Evolutionary conservation across 2,888 invertebrate species (phyloP).

Genomic region (Sialis fuliginosa): DNA sequence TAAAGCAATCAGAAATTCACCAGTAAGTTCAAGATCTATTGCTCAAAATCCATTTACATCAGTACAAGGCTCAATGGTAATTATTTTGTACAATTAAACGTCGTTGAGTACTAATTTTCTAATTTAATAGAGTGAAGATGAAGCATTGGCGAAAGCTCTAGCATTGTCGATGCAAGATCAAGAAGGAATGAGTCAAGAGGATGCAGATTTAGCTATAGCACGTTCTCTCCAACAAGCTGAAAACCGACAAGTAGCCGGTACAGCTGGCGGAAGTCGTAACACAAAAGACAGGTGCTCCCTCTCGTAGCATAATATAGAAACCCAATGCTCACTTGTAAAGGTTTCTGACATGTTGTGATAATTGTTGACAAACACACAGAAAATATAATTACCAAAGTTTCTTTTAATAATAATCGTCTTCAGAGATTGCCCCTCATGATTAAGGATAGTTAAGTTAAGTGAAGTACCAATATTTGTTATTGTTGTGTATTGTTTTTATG

Average conservation of each 20-base stretch:
- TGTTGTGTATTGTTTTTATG: no score
- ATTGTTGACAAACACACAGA: no score
- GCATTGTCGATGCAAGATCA: slow-evolving; percentile 54
- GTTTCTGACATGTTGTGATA: no score
- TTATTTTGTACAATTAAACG: slow-evolving; percentile 7
- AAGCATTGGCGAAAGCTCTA: slow-evolving; percentile 72
- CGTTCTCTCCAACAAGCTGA: slow-evolving; percentile 25
- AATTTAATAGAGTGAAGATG: slow-evolving; percentile 59
- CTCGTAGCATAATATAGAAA: slow-evolving; percentile 17
- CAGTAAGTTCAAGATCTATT: no score
- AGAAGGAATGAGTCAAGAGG: slow-evolving; percentile 17
- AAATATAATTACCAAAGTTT: no score
- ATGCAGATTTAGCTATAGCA: slow-evolving; percentile 30
- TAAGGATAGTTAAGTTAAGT: no score
- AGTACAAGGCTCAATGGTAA: slow-evolving; percentile 50
- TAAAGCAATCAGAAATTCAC: no score
- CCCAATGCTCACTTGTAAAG: no score
- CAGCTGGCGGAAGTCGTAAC: slow-evolving; percentile 7
- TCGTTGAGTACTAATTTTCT: no score
- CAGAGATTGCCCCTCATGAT: no score
- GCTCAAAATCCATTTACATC: slow-evolving; percentile 15
- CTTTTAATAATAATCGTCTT: no score
- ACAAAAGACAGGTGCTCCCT: slow-evolving; percentile 25
- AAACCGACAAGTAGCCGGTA: slow-evolving; percentile 11
- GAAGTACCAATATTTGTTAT: no score